Conservation (phyloP, 2,888 invertebrate species). For the Conomelus anceps region DNA sequence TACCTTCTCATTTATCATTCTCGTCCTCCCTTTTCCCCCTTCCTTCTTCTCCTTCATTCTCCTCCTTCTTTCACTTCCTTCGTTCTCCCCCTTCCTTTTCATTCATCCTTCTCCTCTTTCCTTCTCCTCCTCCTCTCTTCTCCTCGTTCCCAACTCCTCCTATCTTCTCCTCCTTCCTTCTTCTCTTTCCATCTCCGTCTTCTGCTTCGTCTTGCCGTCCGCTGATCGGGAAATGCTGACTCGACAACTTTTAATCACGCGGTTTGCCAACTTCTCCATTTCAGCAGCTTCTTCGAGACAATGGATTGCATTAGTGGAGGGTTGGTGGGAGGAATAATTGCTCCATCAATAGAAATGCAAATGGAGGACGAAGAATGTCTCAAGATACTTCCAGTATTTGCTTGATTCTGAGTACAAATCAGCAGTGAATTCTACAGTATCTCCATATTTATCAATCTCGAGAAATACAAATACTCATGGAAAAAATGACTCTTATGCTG, state of each 20-base stretch:
- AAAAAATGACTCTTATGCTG: too few species aligned
- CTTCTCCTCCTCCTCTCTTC: neutral
- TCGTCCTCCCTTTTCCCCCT: too few species aligned
- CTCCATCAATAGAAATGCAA: neutral
- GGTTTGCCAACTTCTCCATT: neutral
- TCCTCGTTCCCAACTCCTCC: neutral
- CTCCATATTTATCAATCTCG: too few species aligned
- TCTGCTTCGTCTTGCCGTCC: too few species aligned
- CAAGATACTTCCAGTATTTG: neutral
- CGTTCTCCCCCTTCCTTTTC: too few species aligned
- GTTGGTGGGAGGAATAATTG: neutral
- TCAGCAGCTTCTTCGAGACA: neutral
- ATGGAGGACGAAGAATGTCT: neutral
- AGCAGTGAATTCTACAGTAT: too few species aligned
- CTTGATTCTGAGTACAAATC: neutral
- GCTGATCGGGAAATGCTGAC: neutral
- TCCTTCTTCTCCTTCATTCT: too few species aligned
- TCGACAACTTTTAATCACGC: neutral
- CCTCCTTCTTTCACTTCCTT: too few species aligned
- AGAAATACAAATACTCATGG: too few species aligned
- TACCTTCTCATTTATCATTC: too few species aligned
- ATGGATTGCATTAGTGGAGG: neutral
- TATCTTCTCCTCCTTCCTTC: neutral
- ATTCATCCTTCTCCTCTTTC: neutral
- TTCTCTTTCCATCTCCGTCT: neutral